Evolutionary conservation across 2,113 vertebrate genomes (phyloP).

Genomic region (Morone chrysops): DNA sequence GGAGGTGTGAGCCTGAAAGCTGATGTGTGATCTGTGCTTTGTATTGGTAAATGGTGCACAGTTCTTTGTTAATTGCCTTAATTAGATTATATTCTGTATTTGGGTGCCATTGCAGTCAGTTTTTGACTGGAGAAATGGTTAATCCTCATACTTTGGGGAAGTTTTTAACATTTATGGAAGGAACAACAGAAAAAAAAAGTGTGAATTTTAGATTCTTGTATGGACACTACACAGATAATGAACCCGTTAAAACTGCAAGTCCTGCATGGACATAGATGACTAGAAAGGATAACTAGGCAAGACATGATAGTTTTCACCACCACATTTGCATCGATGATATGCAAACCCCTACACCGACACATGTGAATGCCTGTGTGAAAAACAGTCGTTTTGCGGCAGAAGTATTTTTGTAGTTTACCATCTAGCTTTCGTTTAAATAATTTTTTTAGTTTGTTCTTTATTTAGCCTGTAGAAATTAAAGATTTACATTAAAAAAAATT

Average conservation of each 20-base stretch:
- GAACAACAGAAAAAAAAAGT: neutral
- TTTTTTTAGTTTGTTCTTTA: constrained; percentile 18
- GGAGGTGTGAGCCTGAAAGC: constrained; percentile 50
- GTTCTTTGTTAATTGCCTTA: constrained; percentile 76
- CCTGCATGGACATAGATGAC: neutral
- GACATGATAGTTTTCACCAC: constrained; percentile 8
- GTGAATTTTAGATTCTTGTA: neutral
- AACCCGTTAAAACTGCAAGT: constrained; percentile 11
- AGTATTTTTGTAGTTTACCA: constrained; percentile 52
- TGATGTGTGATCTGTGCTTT: constrained; percentile 46
- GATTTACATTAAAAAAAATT: neutral
- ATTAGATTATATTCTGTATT: constrained; percentile 61
- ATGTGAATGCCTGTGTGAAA: constrained; percentile 49
- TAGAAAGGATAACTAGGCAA: neutral
- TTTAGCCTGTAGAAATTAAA: constrained; percentile 34
- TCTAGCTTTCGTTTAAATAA: constrained; percentile 25
- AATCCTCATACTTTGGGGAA: constrained; percentile 36
- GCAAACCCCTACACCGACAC: constrained; percentile 49
- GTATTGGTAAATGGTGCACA: constrained; percentile 41
- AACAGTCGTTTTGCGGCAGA: constrained; percentile 26
- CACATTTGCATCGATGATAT: constrained; percentile 1
- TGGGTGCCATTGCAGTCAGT: constrained; percentile 30
- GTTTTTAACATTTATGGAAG: constrained; percentile 33
- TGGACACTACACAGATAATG: constrained; percentile 22
- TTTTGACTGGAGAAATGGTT: constrained; percentile 30